Evolutionary conservation across 2,797 vertebrate species (phyloP).

Genomic region (Antennarius maculatus): DNA sequence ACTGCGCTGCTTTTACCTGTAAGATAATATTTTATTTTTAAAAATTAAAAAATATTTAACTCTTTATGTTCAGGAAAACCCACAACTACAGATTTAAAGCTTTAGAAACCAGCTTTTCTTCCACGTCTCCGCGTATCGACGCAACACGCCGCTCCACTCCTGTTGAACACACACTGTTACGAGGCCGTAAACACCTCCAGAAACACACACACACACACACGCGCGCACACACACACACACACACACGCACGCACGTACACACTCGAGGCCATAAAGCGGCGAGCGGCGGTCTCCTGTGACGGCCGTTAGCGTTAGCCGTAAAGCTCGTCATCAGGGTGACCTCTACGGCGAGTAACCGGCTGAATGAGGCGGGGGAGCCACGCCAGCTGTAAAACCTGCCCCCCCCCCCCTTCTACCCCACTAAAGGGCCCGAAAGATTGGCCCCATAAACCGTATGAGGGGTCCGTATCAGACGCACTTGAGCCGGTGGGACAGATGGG

Average conservation of each 20-base stretch:
- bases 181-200: constrained; percentile 51
- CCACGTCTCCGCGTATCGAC: constrained; percentile 6
- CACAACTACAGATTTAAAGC: no score
- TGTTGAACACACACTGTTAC: constrained; percentile 53
- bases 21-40: no score
- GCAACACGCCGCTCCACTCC: constrained; percentile 21
- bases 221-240: constrained; percentile 37
- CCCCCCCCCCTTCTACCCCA: constrained; percentile 50
- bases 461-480: constrained; percentile 55
- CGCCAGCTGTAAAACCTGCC: constrained; percentile 55
- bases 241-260: constrained; percentile 51
- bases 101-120: neutral
- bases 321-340: constrained; percentile 66
- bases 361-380: constrained; percentile 40
- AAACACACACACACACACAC: constrained; percentile 3
- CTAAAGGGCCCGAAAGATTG: constrained; percentile 47
- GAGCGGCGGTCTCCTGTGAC: constrained; percentile 35
- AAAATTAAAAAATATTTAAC: no score
- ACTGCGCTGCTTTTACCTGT: no score
- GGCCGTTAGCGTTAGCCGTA: constrained; percentile 41
- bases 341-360: constrained; percentile 64
- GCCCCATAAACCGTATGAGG: constrained; percentile 66
- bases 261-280: constrained; percentile 56
- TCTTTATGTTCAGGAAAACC: no score
- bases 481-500: constrained; percentile 72